Evolutionary conservation across 2,113 vertebrate species (phyloP).

Genomic region (Eulemur rufifrons): DNA sequence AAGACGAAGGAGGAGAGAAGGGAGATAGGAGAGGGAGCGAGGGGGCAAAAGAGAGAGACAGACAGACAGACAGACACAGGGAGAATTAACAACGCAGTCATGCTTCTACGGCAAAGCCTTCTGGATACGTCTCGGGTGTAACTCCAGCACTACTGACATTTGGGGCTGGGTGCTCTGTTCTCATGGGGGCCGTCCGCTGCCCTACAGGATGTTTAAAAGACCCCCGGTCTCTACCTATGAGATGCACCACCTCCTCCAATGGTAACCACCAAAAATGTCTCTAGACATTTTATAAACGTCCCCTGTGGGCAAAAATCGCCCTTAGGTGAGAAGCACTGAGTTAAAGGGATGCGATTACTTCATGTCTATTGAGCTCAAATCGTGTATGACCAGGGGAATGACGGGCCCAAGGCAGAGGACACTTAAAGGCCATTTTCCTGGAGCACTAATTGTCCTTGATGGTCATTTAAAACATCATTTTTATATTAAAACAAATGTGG

Average conservation of each 20-base stretch:
- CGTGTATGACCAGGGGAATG: neutral
- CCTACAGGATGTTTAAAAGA: neutral
- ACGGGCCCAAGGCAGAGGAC: neutral
- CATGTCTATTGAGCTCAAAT: neutral
- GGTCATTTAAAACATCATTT: conserved; percentile 36
- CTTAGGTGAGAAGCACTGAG: neutral
- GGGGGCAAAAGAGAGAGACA: too few species aligned
- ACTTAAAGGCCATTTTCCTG: neutral
- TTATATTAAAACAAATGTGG: conserved; percentile 54
- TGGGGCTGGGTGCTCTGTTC: neutral
- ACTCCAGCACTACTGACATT: fast-evolving
- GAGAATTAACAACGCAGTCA: neutral
- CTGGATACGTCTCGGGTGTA: neutral
- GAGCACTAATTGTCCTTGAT: neutral
- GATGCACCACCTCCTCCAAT: neutral
- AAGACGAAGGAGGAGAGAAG: neutral
- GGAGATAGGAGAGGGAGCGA: neutral
- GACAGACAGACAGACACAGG: too few species aligned
- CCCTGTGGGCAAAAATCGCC: neutral
- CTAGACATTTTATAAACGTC: neutral
- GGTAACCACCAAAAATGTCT: neutral
- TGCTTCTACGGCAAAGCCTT: neutral
- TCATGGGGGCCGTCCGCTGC: fast-evolving
- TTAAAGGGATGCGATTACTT: neutral
- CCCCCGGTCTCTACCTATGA: neutral